A percentile compares a stretch with the other conserved stretches of the same genome.
These are phyloP conservation scores for Cryptus armator DNA, from an alignment of 2,888 invertebrate species.

Conservation along the genomic window DNA sequence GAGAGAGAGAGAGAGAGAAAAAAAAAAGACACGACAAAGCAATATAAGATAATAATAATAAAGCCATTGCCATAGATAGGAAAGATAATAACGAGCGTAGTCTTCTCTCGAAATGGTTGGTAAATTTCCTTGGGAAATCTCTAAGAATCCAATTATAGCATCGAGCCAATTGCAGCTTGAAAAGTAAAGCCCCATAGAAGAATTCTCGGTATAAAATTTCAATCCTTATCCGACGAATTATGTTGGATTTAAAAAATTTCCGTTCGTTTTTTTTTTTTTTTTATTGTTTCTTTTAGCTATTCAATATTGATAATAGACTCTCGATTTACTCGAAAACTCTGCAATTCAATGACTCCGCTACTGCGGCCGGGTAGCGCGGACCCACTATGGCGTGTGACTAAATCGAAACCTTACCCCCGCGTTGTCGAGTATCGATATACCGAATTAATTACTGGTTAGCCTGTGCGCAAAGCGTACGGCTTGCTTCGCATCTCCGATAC, in stretches of 20 bases:
- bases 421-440: neutral
- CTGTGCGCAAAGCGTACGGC: neutral
- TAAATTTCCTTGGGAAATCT: too few relatives aligned
- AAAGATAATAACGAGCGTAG: too few relatives aligned
- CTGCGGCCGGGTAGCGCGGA: neutral
- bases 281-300: slow-evolving; percentile 1
- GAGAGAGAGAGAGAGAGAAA: slow-evolving; percentile 18
- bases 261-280: neutral
- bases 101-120: too few relatives aligned
- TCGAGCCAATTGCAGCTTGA: too few relatives aligned
- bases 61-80: too few relatives aligned
- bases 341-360: neutral
- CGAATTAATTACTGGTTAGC: slow-evolving; percentile 14
- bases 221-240: too few relatives aligned
- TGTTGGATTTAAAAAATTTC: too few relatives aligned
- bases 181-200: too few relatives aligned
- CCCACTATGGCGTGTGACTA: neutral
- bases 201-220: too few relatives aligned
- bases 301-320: neutral
- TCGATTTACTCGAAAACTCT: neutral
- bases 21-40: slow-evolving; percentile 2
- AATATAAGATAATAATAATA: slow-evolving; percentile 28
- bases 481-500: slow-evolving; percentile 11
- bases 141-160: too few relatives aligned
- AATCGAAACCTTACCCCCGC: neutral